Conservation (phyloP, 2,113 vertebrate species). For the Takifugu flavidus region DNA sequence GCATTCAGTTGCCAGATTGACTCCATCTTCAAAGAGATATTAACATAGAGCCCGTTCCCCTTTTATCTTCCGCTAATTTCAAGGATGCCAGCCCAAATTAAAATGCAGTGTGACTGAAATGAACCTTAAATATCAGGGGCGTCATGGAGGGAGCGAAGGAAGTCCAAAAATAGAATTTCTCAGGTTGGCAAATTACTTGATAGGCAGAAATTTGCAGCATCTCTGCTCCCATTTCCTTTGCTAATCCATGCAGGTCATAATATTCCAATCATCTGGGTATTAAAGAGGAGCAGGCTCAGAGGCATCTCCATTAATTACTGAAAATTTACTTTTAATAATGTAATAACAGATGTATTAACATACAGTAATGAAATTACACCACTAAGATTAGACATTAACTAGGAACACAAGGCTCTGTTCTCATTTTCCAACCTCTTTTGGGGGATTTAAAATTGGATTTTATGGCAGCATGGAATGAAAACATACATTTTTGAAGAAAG, state of each 20-base stretch:
- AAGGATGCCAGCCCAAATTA: conserved; percentile 65
- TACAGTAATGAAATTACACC: conserved; percentile 1
- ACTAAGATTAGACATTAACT: not conserved
- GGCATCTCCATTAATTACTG: not conserved
- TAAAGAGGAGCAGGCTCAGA: no score
- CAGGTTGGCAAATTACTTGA: conserved; percentile 20
- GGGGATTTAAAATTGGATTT: conserved; percentile 1
- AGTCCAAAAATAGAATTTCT: not conserved
- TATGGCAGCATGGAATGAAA: not conserved
- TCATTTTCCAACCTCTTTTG: conserved; percentile 6
- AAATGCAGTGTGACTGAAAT: conserved; percentile 50
- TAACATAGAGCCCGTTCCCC: conserved; percentile 61
- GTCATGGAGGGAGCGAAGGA: conserved; percentile 17
- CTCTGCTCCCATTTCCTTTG: not conserved
- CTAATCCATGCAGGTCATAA: no score
- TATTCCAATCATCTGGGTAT: no score
- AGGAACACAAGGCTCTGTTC: not conserved
- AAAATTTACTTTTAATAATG: not conserved
- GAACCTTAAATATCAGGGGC: conserved; percentile 50
- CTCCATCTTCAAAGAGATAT: conserved; percentile 75
- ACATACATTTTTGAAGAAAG: no score
- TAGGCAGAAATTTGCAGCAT: conserved; percentile 3
- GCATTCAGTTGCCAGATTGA: conserved; percentile 65
- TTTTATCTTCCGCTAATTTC: conserved; percentile 69
- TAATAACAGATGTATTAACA: not conserved